These are phyloP conservation scores for Oryzias melastigma DNA, from an alignment of 2,113 vertebrate species.

Conservation along the genomic window DNA sequence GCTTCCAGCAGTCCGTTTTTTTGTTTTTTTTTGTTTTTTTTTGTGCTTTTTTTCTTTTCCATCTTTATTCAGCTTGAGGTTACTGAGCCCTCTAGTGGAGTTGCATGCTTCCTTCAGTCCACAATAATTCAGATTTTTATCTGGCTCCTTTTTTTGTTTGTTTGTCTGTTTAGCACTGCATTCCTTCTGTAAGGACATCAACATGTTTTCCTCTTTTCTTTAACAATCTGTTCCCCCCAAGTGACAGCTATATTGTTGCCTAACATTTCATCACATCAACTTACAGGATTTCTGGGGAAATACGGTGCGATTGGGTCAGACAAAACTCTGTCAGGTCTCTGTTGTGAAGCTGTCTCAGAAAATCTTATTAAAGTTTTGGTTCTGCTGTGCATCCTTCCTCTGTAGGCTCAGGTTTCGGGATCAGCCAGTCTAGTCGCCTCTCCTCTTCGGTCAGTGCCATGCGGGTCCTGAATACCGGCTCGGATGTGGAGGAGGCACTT, in stretches of 20 bases:
- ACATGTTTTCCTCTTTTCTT: slow-evolving; percentile 32
- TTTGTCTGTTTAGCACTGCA: slow-evolving; percentile 34
- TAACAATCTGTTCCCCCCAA: slow-evolving; percentile 41
- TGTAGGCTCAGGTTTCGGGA: slow-evolving; percentile 85
- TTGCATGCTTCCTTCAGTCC: slow-evolving; percentile 72
- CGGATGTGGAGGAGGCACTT: slow-evolving; percentile 94
- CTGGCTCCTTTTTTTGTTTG: slow-evolving; percentile 23
- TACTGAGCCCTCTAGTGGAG: slow-evolving; percentile 50
- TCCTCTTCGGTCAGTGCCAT: slow-evolving; percentile 96
- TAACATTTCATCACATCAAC: slow-evolving; percentile 57
- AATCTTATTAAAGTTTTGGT: not conserved
- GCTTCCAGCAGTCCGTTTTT: slow-evolving; percentile 7
- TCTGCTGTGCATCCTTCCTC: not conserved
- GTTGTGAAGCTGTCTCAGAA: too few relatives aligned
- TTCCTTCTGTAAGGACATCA: slow-evolving; percentile 20
- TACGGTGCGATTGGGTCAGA: slow-evolving; percentile 7
- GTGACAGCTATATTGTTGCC: slow-evolving; percentile 39
- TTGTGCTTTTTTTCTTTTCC: not conserved
- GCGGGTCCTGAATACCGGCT: slow-evolving; percentile 93
- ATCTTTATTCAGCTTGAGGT: slow-evolving; percentile 43
- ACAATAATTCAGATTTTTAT: slow-evolving; percentile 44
- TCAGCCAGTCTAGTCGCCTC: slow-evolving; percentile 90
- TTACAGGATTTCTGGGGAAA: slow-evolving; percentile 42
- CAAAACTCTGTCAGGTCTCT: too few relatives aligned
- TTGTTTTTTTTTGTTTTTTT: not conserved